Base-by-base conservation (phyloP, 2,113 vertebrate species). In the Cathartes aura region DNA sequence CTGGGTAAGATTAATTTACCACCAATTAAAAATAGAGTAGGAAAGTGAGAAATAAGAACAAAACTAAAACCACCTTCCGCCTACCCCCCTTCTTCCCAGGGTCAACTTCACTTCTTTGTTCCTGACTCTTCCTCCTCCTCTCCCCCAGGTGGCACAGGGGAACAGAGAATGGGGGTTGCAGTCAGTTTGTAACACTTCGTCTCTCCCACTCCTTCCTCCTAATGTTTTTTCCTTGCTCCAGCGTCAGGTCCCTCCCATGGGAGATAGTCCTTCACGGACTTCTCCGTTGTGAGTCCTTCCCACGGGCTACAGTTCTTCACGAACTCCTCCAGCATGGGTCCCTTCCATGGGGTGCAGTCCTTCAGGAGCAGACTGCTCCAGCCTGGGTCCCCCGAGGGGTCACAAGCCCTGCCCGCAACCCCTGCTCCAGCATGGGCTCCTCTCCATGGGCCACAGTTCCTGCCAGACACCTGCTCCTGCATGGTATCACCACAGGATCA, bases 241-340 rank as follows among this genome's bases (percentile, higher is more conserved):
- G 21, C 3, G 2, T 32, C 6, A 5, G 10, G 18, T 23, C 5
- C 7, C 58, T 87, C 52, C n/a, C 8, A 55, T 7, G 9, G 22
- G 30, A 81, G 29, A n/a, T 7, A 59, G n/a, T 11, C n/a, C 15
- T 34, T 71, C 4, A 2, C 1, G 6, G 12, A 6, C 9, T 76
- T 53, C 13, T 47, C n/a, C 26, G 24, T 5, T 1, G 1, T 2
- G 3, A 15, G 6, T 26, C 30, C 18, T 30, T 75, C 29, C 12
- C 21, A 64, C 12, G 45, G 76, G 27, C 48, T 86, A 15, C 24
- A 75, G 42, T 47, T 56, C 47, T 60, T 55, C 59, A 67, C 8
- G 11, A 73, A 42, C 6, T 62, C 2, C 36, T 62, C 42, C 38
- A 52, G 34, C 11, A 6, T 24, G 15, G 15, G 12, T 58, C 32